Evolutionary conservation across 2,797 vertebrate species (phyloP).

Genomic region (Picus viridis): DNA sequence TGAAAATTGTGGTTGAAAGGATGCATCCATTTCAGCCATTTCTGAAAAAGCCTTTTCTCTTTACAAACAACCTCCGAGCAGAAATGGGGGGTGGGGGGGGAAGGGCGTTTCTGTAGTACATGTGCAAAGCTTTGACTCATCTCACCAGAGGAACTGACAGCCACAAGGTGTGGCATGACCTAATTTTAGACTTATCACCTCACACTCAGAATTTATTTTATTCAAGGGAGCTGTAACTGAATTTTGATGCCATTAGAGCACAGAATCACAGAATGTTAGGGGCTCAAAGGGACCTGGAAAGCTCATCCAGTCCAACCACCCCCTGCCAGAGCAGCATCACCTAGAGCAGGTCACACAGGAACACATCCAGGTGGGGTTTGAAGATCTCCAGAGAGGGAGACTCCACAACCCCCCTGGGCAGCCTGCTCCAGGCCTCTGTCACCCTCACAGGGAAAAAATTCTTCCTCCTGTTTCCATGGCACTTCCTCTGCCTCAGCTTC

Average conservation of each 20-base stretch:
- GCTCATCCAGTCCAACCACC: too few relatives aligned
- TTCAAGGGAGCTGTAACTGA: neutral
- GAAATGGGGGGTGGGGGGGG: neutral
- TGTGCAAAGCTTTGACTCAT: neutral
- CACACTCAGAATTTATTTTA: neutral
- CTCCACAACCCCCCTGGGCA: too few relatives aligned
- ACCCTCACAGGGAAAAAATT: too few relatives aligned
- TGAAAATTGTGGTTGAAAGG: neutral
- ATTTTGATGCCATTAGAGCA: neutral
- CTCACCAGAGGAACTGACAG: neutral
- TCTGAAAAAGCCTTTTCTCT: neutral
- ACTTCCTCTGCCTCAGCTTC: too few relatives aligned
- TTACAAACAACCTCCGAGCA: neutral
- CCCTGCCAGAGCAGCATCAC: too few relatives aligned
- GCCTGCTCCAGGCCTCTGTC: too few relatives aligned
- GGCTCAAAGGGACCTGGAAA: too few relatives aligned
- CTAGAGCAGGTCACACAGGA: too few relatives aligned
- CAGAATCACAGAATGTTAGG: too few relatives aligned
- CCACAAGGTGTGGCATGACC: neutral
- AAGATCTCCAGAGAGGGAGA: too few relatives aligned
- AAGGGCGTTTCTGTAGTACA: neutral
- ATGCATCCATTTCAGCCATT: neutral
- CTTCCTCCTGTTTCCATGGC: too few relatives aligned
- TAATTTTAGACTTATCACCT: neutral
- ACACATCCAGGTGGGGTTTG: too few relatives aligned